These are phyloP conservation scores for Megathymus violae DNA, from an alignment of 1,140 invertebrate genomes.

Conservation along the genomic window DNA sequence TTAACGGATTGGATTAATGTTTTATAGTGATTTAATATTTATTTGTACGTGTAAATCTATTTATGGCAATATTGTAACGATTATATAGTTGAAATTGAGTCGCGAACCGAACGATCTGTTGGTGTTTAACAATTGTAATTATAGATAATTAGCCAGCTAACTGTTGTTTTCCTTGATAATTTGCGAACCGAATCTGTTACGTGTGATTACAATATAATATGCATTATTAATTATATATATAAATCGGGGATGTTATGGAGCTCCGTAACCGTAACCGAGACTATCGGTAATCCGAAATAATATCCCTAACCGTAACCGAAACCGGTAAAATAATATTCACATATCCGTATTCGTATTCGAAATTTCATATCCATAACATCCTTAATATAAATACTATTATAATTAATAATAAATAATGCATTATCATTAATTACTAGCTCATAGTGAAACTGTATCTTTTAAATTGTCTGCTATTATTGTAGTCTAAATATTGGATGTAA, in stretches of 20 bases:
- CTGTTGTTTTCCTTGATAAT: slow-evolving; percentile 57
- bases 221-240: slow-evolving; percentile 31
- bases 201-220: slow-evolving; percentile 59
- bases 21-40: slow-evolving; percentile 70
- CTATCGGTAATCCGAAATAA: too few species aligned
- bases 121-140: slow-evolving; percentile 52
- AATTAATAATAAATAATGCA: slow-evolving; percentile 21
- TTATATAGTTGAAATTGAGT: slow-evolving; percentile 52
- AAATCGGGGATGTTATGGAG: too few species aligned
- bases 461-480: slow-evolving; percentile 28
- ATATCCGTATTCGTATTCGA: too few species aligned
- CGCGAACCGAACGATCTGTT: slow-evolving; percentile 67
- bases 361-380: too few species aligned
- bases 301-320: too few species aligned
- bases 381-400: slow-evolving; percentile 25
- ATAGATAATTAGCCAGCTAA: slow-evolving; percentile 56
- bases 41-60: slow-evolving; percentile 69
- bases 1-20: slow-evolving; percentile 55
- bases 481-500: slow-evolving; percentile 43
- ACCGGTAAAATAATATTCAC: too few species aligned
- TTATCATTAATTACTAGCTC: not conserved
- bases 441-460: slow-evolving; percentile 27
- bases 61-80: slow-evolving; percentile 49
- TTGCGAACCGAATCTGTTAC: slow-evolving; percentile 48
- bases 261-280: too few species aligned